Percentiles rank a stretch among this genome's conserved stretches.
Evolutionary conservation across 2,888 invertebrate genomes (phyloP).

Genomic region (Spisula solida): DNA sequence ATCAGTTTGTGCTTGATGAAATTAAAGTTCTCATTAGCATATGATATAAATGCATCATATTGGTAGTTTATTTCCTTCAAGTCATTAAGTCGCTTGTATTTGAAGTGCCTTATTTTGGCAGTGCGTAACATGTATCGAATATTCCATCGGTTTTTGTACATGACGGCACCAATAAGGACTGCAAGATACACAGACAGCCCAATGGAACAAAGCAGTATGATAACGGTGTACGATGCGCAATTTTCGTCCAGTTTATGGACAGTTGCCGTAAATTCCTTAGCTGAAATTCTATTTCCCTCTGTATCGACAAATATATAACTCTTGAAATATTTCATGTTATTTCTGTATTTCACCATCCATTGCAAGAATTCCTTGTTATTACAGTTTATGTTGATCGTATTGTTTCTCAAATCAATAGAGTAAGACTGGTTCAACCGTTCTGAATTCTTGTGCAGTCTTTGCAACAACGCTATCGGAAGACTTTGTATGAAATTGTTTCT

Average conservation of each 20-base stretch:
- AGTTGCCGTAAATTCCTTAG: not conserved
- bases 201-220: not conserved
- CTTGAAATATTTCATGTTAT: conserved; percentile 27
- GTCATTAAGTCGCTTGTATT: conserved; percentile 19
- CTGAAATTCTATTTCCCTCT: not conserved
- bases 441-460: conserved; percentile 23
- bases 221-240: conserved; percentile 26
- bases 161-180: conserved; percentile 47
- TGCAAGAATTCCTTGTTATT: conserved; percentile 33
- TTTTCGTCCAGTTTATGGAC: conserved; percentile 13
- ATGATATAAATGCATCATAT: conserved; percentile 58
- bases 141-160: conserved; percentile 67
- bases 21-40: conserved; percentile 47
- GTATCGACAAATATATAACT: conserved; percentile 23
- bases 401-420: conserved; percentile 47
- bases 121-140: conserved; percentile 60
- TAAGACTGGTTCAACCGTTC: conserved; percentile 10
- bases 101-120: conserved; percentile 46
- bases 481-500: conserved; percentile 26
- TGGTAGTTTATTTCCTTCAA: conserved; percentile 30
- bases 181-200: conserved; percentile 35
- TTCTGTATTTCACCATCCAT: conserved; percentile 47
- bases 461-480: not conserved
- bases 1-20: conserved; percentile 46
- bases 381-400: conserved; percentile 43